A percentile compares a stretch with the other conserved stretches of the same genome.
These are phyloP conservation scores for Drosophila testacea DNA, from an alignment of 2,888 invertebrate species.

Conservation along the genomic window DNA sequence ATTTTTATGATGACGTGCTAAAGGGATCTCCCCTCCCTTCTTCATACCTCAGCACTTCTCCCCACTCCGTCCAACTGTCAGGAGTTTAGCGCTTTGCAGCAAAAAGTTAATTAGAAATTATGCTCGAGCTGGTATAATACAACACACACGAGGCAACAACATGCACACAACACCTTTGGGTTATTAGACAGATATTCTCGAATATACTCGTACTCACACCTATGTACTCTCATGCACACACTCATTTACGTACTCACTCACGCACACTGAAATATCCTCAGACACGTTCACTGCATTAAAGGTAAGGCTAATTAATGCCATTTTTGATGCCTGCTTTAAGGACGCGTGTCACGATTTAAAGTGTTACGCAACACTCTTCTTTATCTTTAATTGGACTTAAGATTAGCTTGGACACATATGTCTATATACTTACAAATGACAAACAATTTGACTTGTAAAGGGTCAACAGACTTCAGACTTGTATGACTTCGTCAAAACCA, in stretches of 20 bases:
- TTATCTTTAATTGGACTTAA: conserved; percentile 15
- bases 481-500: too few species aligned
- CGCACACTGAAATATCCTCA: conserved; percentile 5
- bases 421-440: neutral
- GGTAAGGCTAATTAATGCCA: conserved; percentile 68
- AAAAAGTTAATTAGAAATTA: conserved; percentile 77
- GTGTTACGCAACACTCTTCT: neutral
- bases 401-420: conserved; percentile 6
- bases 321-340: conserved; percentile 53
- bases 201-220: conserved; percentile 9
- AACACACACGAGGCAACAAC: conserved; percentile 37
- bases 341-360: conserved; percentile 47
- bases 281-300: conserved; percentile 39
- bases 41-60: neutral
- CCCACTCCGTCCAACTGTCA: conserved; percentile 1
- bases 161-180: conserved; percentile 65
- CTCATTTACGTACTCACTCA: conserved; percentile 14
- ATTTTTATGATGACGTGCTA: conserved; percentile 80
- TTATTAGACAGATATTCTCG: conserved; percentile 58
- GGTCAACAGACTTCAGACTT: too few species aligned
- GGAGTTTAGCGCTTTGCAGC: conserved; percentile 54
- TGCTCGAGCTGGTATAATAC: conserved; percentile 65
- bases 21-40: conserved; percentile 56
- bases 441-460: too few species aligned
- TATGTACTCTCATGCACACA: conserved; percentile 15